Evolutionary conservation across 1,140 invertebrate species (phyloP).

Genomic region (Geopemphigus sp.): DNA sequence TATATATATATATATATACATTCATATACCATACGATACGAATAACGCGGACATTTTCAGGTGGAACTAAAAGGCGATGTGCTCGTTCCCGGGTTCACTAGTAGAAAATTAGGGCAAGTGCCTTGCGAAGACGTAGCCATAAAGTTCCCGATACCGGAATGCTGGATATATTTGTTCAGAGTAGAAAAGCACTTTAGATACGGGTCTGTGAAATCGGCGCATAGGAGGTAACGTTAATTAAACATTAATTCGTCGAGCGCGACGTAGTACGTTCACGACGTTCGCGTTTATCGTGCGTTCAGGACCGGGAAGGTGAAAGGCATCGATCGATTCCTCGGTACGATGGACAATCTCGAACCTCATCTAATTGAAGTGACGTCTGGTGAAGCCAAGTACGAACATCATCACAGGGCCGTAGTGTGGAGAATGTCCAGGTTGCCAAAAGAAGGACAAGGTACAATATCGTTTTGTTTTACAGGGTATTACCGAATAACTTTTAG

Average conservation of each 20-base stretch:
- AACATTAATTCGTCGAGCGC: no score
- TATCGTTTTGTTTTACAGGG: not conserved
- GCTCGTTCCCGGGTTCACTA: slow-evolving; percentile 93
- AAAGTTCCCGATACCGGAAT: slow-evolving; percentile 95
- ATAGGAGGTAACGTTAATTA: slow-evolving; percentile 63
- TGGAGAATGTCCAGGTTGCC: slow-evolving; percentile 96
- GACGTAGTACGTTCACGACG: no score
- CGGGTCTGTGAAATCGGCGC: slow-evolving; percentile 97
- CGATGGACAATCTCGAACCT: slow-evolving; percentile 85
- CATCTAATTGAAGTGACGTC: slow-evolving; percentile 96
- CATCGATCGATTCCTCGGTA: slow-evolving; percentile 88
- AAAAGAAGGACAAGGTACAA: slow-evolving; percentile 91
- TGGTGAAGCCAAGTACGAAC: slow-evolving; percentile 98
- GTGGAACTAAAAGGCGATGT: slow-evolving; percentile 92
- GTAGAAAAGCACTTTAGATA: slow-evolving; percentile 98
- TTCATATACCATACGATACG: no score
- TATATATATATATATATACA: no score
- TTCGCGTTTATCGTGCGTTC: not conserved
- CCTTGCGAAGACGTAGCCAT: slow-evolving; percentile 98
- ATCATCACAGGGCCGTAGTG: slow-evolving; percentile 94
- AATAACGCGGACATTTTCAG: slow-evolving; percentile 56
- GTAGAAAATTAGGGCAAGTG: slow-evolving; percentile 88
- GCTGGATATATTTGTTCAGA: slow-evolving; percentile 98
- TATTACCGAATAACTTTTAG: no score
- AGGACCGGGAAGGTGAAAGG: slow-evolving; percentile 91